Base-by-base conservation (phyloP, 1,140 invertebrate genomes). In the Lerema accius region DNA sequence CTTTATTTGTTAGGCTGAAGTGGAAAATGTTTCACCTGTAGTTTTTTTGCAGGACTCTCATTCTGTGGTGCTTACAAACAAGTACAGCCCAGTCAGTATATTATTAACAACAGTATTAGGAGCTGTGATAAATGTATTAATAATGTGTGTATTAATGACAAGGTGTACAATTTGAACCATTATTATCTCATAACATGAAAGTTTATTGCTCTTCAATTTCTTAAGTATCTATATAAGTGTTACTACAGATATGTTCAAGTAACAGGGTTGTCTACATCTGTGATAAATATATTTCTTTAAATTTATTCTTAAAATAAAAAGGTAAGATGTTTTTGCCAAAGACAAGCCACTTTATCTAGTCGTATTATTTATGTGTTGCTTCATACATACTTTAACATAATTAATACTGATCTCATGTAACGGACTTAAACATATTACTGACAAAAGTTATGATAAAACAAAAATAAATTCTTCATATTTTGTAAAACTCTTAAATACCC, bases 1-100 rank as follows among this genome's bases (percentile, higher is more conserved):
- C n/a, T 49, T 9, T 32, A 49, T 23, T 4, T 19, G 26, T 9
- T 49, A 35, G 46, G 26, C 2, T 49, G 46, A 49, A 49, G 28
- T 32, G 11, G 26, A 49, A 32, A 9, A 35, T 26, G 13, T 26
- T 32, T 37, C 1, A 11, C 35, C n/a, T 37, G 35, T 35, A 35
- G 15, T 46, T 14, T 49, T 49, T 32, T 32, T 49, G 14, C 28
- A 49, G 26, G 46, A 37, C 35, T 6, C 9, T 11, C 28, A 7
- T 7, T 7, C 6, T 48, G 16, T 46, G 43, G 45, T 28, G 23
- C 23, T 28, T 17, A 5, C 5, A 19, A 48, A 19, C 19, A 48
- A n/a, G 19, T 28, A 19, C 9, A 28, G 40, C 40, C 14, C 23
- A 7, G 10, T 32, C 28, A 32, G 28, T 32, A 28, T 11, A n/a